Conservation (phyloP, 2,113 vertebrate species). For the Labrus mixtus region DNA sequence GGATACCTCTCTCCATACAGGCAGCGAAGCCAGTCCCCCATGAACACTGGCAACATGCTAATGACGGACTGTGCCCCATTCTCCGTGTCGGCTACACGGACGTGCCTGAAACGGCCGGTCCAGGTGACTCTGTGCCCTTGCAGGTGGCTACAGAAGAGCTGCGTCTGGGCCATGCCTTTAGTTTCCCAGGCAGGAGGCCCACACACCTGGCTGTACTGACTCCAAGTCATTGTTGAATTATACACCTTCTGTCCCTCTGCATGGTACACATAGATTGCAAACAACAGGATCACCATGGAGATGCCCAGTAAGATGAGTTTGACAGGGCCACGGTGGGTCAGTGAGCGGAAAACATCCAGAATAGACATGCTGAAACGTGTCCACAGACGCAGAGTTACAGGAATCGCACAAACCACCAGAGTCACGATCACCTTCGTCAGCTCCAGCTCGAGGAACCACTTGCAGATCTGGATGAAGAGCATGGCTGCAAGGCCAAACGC, state of each 20-base stretch:
- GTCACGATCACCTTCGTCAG: conserved; percentile 91
- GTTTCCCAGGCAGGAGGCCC: conserved; percentile 93
- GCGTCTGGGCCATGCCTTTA: conserved; percentile 93
- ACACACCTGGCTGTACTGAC: conserved; percentile 88
- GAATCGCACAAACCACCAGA: conserved; percentile 85
- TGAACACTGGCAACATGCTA: conserved; percentile 90
- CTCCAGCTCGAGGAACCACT: conserved; percentile 93
- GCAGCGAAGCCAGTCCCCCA: conserved; percentile 95
- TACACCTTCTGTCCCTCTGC: conserved; percentile 95
- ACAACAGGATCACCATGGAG: conserved; percentile 91
- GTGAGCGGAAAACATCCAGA: conserved; percentile 84
- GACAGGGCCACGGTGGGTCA: conserved; percentile 90
- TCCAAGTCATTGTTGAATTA: conserved; percentile 95
- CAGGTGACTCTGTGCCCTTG: conserved; percentile 95
- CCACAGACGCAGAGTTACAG: conserved; percentile 91
- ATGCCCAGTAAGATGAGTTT: conserved; percentile 95
- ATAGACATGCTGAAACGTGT: conserved; percentile 88
- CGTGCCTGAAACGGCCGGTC: conserved; percentile 91
- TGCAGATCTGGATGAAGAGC: conserved; percentile 88
- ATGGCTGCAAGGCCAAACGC: conserved; percentile 85
- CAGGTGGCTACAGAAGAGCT: conserved; percentile 95
- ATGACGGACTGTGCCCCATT: conserved; percentile 94
- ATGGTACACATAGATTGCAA: conserved; percentile 92
- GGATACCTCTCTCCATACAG: conserved; percentile 95
- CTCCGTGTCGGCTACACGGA: conserved; percentile 92